Percentiles rank a stretch among this genome's conserved stretches.
Conservation (phyloP, 2,113 vertebrate species). For the Microtus richardsoni region DNA sequence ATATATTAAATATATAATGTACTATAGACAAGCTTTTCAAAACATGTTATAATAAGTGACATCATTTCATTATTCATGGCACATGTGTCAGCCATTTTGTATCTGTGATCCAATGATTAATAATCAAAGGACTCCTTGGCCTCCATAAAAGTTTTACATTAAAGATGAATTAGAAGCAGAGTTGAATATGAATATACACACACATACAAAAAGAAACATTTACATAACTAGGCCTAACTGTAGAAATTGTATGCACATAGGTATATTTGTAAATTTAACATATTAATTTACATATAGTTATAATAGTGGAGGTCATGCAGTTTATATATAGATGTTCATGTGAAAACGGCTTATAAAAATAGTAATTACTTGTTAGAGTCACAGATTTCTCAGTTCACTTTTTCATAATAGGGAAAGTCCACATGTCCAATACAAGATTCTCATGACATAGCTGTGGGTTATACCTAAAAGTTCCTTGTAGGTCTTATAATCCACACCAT, state of each 20-base stretch:
- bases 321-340: background rate
- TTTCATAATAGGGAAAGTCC: background rate
- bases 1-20: background rate
- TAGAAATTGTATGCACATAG: background rate
- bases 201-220: background rate
- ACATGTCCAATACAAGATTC: background rate
- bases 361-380: background rate
- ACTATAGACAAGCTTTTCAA: background rate
- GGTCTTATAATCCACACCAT: background rate
- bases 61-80: background rate
- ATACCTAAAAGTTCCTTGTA: background rate
- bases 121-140: background rate
- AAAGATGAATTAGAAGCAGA: background rate
- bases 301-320: background rate
- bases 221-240: background rate
- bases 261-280: background rate
- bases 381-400: background rate
- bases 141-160: background rate
- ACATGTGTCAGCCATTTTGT: background rate
- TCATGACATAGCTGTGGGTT: background rate
- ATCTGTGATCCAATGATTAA: background rate
- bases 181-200: background rate
- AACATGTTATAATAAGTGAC: constrained; percentile 1
- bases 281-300: background rate
- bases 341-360: background rate